Evolutionary conservation across 2,888 invertebrate species (phyloP), one percentile per base, ranked within the genome.

Genomic region (Pyrocoelia pectoralis): DNA sequence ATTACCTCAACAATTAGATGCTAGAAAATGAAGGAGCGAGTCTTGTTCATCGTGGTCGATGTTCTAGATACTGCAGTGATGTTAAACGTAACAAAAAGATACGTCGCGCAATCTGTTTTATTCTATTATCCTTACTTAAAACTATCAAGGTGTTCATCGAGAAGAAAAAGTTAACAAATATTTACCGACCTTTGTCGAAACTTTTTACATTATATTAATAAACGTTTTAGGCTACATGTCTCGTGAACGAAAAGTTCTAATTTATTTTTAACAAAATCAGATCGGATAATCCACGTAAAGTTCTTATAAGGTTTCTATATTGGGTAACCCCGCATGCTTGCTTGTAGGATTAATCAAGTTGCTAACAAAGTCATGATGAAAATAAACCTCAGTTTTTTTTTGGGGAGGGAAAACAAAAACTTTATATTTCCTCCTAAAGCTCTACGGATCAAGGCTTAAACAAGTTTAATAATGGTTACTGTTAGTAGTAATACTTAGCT

Each of bases 401-500:
- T n/a, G n/a, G n/a, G n/a, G n/a, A n/a, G n/a, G 46, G 17, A 46
- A 18, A 9, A 8, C 17, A 46, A 17, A 18, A 17, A 46, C 46
- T 46, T 46, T 46, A 18, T 46, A 17, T 46, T 18, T 46, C 17
- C 24, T 41, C 13, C 2, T 41, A 41, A 46, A 46, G 2, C 46
- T 46, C 46, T 17, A 46, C 15, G 18, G 46, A 46, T 46, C 46
- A 46, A 46, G 46, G 46, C 13, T 46, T 46, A 46, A 46, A 17
- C 15, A 46, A 46, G 46, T 46, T 46, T 46, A 46, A 18, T 46
- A 46, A 46, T 18, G 18, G 46, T 46, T 46, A 18, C 46, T 46
- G 46, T 43, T 43, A 43, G 13, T 43, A 8, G 15, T 13, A 13
- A 13, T 15, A 17, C 17, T 17, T 17, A 46, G 10, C 18, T 10